Evolutionary conservation across 2,888 invertebrate species (phyloP), one percentile per base, ranked within the genome.

Genomic region (Campopleginae sp.): DNA sequence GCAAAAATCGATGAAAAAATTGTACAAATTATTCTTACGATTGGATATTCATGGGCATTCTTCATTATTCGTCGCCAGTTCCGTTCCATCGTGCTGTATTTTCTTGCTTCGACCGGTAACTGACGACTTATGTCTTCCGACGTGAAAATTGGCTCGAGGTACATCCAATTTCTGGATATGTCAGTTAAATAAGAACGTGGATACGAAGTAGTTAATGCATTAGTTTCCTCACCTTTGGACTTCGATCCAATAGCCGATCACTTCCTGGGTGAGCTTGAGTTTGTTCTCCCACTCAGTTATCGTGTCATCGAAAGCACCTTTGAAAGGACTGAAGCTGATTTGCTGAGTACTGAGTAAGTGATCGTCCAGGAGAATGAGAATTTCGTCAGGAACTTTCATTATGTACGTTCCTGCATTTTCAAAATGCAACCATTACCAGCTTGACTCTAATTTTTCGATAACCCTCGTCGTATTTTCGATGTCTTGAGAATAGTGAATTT

Each of bases 101-200:
- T 97, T 91, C 97, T 97, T 19, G 96, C 96, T 92, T 98, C 97
- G 6, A 95, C 94, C 0, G 97, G 97, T 90, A 98, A 94, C 92
- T 97, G 97, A 0, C 96, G 95, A 71, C 96, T 96, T 84, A 98
- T 97, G 91, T 97, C 97, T 88, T 97, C 97, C 6, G 97, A 97
- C 0, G 96, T 96, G 92, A 98, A 97, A 89, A 98, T 97, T 0
- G 97, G 97, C 91, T 97, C 97, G 90, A 98, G 92, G 89, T 97
- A 97, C 95, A 97, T 96, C 97, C 97, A 98, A 86, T 96, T 95
- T 87, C 97, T 96, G 86, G 5, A 88, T 42, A n/a, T 17, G 46
- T 70, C 6, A 27, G 5, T 12, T 12, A 12, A 51, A 17, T 1
- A 54, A 31, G 4, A 27, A 12, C 27, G n/a, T n/a, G 10, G 7